These are phyloP conservation scores for Polylopha cassiicola DNA, from an alignment of 2,888 invertebrate species.

Conservation along the genomic window DNA sequence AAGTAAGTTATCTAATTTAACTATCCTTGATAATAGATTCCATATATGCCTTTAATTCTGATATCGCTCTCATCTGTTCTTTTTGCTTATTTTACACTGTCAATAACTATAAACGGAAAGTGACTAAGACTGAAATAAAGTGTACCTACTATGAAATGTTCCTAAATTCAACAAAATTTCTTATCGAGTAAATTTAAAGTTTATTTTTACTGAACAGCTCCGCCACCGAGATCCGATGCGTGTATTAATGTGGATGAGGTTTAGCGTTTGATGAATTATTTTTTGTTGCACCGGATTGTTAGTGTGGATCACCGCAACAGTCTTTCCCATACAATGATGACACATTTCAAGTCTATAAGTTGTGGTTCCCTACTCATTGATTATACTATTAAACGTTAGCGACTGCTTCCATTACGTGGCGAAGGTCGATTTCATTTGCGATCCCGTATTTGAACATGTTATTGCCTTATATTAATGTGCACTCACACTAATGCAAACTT, in stretches of 20 bases:
- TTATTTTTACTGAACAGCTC: slow-evolving; percentile 14
- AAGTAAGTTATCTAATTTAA: no score
- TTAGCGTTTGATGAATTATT: no score
- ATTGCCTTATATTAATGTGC: slow-evolving; percentile 33
- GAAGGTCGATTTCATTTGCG: slow-evolving; percentile 66
- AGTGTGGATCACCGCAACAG: background rate
- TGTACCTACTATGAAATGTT: slow-evolving; percentile 12
- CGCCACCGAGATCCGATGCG: no score
- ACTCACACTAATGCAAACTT: slow-evolving; percentile 27
- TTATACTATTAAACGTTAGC: slow-evolving; percentile 33
- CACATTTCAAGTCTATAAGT: slow-evolving; percentile 19
- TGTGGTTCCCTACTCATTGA: slow-evolving; percentile 27
- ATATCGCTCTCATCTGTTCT: no score
- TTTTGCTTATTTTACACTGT: no score
- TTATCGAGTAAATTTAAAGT: slow-evolving; percentile 14
- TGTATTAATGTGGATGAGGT: no score
- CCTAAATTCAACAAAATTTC: slow-evolving; percentile 19
- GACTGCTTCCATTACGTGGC: slow-evolving; percentile 35
- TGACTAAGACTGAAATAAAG: slow-evolving; percentile 12
- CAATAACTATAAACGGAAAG: slow-evolving; percentile 17
- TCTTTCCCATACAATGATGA: slow-evolving; percentile 3
- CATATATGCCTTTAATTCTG: no score
- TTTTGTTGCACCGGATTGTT: no score
- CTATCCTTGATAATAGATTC: no score
- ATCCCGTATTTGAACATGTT: slow-evolving; percentile 51